Base-by-base conservation (phyloP, 2,113 vertebrate species). In the Ceyx margarethae region DNA sequence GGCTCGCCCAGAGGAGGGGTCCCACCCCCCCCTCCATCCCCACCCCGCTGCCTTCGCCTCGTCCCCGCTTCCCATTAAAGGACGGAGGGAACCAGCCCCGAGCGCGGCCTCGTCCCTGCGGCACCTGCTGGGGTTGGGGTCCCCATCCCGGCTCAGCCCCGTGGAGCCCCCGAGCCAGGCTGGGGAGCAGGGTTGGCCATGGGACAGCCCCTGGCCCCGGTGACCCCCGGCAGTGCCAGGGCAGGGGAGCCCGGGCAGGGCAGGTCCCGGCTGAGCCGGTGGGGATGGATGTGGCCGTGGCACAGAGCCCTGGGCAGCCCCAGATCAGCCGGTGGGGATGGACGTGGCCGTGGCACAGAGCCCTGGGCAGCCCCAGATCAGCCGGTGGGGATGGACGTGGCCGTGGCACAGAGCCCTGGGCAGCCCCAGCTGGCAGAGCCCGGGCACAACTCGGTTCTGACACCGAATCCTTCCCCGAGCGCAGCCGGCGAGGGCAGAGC, bases 31-130 rank as follows among this genome's bases (percentile, higher is more conserved):
- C 12, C 12, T 4, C 67, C 25, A 1, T 35, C 25, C 11, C 56
- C 11, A 21, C 57, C 26, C 8, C 12, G 57, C n/a, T 33, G n/a
- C 48, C 16, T 3, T 28, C 4, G 1, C 42, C 61, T 14, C 11
- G 0, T 14, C 58, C 58, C 35, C 4, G 0, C 4, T 23, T 18
- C 2, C 17, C 11, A 20, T 73, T 40, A 48, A n/a, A 56, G 50
- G 15, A 26, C 0, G 9, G n/a, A 46, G 22, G 11, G 56, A 40
- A 20, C 20, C 46, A 28, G 33, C 46, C 46, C 21, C 3, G 31
- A 51, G 61, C 53, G 1, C 2, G 29, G 72, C 61, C 68, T 69
- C 50, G 6, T 80, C 62, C 74, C 43, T 31, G 60, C 13, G 5
- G 53, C 7, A 2, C 33, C 57, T 8, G 64, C 57, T 0, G 65